Conservation (phyloP, 2,113 vertebrate species). For the Neopipo cinnamomea region DNA sequence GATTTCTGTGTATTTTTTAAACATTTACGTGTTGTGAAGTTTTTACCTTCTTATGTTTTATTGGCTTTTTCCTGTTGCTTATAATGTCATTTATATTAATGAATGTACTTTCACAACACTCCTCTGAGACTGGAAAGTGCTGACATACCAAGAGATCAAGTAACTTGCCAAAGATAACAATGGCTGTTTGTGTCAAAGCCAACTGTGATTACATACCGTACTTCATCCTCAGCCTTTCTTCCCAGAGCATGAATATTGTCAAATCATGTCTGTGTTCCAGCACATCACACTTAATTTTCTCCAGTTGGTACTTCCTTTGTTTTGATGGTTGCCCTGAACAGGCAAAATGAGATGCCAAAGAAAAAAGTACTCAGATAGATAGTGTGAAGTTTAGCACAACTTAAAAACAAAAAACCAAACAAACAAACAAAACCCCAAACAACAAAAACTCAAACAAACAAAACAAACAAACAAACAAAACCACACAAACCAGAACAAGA, state of each 20-base stretch:
- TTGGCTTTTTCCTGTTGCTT: neutral
- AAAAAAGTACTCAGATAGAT: neutral
- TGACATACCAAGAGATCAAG: neutral
- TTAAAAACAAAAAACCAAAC: neutral
- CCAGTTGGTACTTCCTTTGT: neutral
- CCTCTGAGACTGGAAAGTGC: neutral
- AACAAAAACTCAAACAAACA: too few species aligned
- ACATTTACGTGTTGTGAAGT: neutral
- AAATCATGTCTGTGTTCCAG: slow-evolving; percentile 8
- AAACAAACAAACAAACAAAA: too few species aligned
- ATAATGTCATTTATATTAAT: neutral
- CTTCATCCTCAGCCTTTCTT: slow-evolving; percentile 6
- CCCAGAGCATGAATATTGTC: neutral
- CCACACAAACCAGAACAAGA: neutral
- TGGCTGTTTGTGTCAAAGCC: slow-evolving; percentile 2
- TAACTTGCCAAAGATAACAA: slow-evolving; percentile 8
- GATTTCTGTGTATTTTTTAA: neutral
- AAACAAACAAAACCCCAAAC: too few species aligned
- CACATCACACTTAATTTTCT: slow-evolving; percentile 13
- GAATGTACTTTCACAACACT: neutral
- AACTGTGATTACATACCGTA: neutral
- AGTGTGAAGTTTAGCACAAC: neutral
- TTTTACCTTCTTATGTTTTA: neutral
- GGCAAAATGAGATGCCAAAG: neutral
- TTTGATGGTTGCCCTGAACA: slow-evolving; percentile 15